Conservation (phyloP, 37 sponge, comb jelly and placozoan species). For the Beroe ovata region DNA sequence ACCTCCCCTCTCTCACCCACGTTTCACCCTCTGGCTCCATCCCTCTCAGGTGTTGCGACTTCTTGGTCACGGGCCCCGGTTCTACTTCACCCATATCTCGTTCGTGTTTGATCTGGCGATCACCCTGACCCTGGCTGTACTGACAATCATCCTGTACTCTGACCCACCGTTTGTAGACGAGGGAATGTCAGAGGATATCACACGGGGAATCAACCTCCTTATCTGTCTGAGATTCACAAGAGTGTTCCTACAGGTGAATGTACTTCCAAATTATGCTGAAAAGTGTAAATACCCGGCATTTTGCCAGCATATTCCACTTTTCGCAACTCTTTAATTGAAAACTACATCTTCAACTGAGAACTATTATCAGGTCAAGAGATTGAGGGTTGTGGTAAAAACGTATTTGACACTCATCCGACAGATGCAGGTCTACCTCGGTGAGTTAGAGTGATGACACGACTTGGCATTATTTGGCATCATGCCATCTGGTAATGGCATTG, state of each 20-base stretch:
- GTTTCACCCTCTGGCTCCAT: too few species aligned
- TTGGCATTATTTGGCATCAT: too few species aligned
- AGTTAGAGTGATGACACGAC: too few species aligned
- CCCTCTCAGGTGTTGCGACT: constrained; percentile 51
- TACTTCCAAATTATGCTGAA: too few species aligned
- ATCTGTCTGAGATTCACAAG: constrained; percentile 36
- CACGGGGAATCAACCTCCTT: constrained; percentile 24
- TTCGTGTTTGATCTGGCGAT: constrained; percentile 12
- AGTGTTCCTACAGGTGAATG: constrained; percentile 31
- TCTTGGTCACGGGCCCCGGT: neutral
- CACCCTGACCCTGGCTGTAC: neutral
- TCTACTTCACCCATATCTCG: neutral
- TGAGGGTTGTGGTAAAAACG: constrained; percentile 19
- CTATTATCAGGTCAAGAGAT: constrained; percentile 16
- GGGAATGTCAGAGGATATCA: neutral
- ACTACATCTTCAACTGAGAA: too few species aligned
- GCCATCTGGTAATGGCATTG: too few species aligned
- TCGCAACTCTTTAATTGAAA: too few species aligned
- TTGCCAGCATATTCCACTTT: too few species aligned
- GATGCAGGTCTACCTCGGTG: constrained; percentile 31
- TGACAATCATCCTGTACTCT: constrained; percentile 4
- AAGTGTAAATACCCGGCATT: too few species aligned
- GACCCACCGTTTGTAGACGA: neutral
- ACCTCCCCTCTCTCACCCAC: too few species aligned
- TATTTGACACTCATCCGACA: constrained; percentile 45